These are phyloP conservation scores for Acipenser oxyrinchus DNA, from an alignment of 2,797 vertebrate genomes.

Conservation along the genomic window DNA sequence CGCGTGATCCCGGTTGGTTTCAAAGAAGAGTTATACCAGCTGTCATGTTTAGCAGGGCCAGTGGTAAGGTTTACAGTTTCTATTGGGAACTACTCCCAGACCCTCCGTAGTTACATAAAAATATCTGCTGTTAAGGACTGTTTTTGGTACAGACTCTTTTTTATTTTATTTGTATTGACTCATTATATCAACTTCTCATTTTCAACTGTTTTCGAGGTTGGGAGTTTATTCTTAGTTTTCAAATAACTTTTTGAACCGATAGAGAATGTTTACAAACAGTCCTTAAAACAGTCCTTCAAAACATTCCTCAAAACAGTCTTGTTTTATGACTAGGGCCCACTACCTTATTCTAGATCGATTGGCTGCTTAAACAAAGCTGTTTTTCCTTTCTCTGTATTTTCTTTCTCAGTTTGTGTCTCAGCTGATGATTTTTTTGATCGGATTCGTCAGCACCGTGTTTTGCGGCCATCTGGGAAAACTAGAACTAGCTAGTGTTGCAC, in stretches of 20 bases:
- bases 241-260: no score
- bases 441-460: conserved; percentile 74
- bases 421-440: conserved; percentile 66
- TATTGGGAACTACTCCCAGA: conserved; percentile 11
- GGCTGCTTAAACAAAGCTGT: no score
- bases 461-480: conserved; percentile 79
- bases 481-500: conserved; percentile 64
- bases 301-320: no score
- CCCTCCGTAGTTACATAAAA: no score
- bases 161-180: background rate
- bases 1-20: conserved; percentile 34
- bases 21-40: conserved; percentile 38
- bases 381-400: background rate
- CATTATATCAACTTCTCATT: no score
- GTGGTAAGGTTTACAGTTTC: conserved; percentile 40
- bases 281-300: no score
- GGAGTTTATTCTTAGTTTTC: no score
- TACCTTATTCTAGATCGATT: no score
- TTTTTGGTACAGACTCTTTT: background rate
- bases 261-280: no score
- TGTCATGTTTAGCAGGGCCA: conserved; percentile 41
- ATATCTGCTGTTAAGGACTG: no score
- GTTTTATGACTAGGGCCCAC: no score
- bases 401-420: conserved; percentile 67
- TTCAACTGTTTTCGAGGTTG: no score